Evolutionary conservation across 2,888 invertebrate genomes (phyloP).

Genomic region (Melieria omissa): DNA sequence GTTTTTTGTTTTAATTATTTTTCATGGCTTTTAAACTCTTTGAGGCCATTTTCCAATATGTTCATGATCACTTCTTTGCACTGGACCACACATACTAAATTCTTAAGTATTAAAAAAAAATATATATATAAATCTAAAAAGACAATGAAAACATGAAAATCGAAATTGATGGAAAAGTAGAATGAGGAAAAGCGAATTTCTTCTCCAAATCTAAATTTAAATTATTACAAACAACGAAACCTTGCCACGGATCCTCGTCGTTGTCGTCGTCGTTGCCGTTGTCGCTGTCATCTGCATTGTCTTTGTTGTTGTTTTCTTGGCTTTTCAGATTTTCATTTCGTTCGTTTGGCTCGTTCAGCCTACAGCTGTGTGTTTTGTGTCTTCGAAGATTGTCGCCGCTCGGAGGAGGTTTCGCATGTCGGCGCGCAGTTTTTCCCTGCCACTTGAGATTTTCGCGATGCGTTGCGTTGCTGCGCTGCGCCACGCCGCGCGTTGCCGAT

Average conservation of each 20-base stretch:
- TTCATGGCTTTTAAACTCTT: too few species aligned
- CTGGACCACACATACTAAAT: too few species aligned
- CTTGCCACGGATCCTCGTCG: constrained; percentile 41
- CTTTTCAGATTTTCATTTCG: constrained; percentile 16
- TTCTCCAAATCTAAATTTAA: constrained; percentile 56
- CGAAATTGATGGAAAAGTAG: too few species aligned
- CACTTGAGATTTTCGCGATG: too few species aligned
- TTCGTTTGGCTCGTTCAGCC: constrained; percentile 2
- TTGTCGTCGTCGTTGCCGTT: constrained; percentile 35
- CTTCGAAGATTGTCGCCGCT: neutral
- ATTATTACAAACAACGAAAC: constrained; percentile 58
- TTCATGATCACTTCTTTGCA: too few species aligned
- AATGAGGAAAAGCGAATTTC: too few species aligned
- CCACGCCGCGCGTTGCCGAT: neutral
- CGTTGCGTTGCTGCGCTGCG: neutral
- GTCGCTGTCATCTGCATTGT: constrained; percentile 32
- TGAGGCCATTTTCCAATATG: too few species aligned
- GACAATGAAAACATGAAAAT: too few species aligned
- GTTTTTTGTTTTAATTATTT: too few species aligned
- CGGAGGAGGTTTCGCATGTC: constrained; percentile 12
- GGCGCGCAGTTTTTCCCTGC: neutral
- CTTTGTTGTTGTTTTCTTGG: constrained; percentile 10
- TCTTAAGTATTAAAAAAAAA: too few species aligned
- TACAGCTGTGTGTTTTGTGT: neutral
- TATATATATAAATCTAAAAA: too few species aligned